Evolutionary conservation across 2,888 invertebrate species (phyloP).

Genomic region (Augiades crinisus): DNA sequence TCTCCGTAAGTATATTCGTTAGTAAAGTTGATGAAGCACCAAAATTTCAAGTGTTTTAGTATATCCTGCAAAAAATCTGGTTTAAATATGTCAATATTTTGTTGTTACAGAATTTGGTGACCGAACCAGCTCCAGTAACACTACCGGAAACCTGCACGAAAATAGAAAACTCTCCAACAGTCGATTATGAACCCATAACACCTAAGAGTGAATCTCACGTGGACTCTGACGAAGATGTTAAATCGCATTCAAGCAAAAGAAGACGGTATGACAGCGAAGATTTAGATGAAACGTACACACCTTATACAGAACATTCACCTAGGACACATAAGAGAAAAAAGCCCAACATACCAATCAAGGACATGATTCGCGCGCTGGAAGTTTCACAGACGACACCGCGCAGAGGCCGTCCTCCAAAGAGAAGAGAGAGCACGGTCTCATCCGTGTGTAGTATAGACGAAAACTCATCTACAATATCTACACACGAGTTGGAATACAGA

Average conservation of each 20-base stretch:
- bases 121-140: conserved; percentile 25
- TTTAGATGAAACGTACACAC: conserved; percentile 70
- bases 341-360: conserved; percentile 63
- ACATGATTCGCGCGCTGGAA: conserved; percentile 67
- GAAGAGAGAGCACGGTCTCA: conserved; percentile 70
- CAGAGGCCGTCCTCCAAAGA: conserved; percentile 80
- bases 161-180: conserved; percentile 46
- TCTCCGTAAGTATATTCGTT: conserved; percentile 45
- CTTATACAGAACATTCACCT: conserved; percentile 52
- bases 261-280: conserved; percentile 62
- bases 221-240: conserved; percentile 68
- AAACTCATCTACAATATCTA: conserved; percentile 60
- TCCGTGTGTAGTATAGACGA: conserved; percentile 69
- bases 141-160: conserved; percentile 39
- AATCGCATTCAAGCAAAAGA: conserved; percentile 46
- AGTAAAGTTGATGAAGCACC: too few relatives aligned
- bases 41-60: too few relatives aligned
- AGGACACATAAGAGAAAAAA: conserved; percentile 62
- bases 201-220: conserved; percentile 66
- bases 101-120: conserved; percentile 11
- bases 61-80: too few relatives aligned
- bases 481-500: conserved; percentile 81
- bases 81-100: too few relatives aligned
- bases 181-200: conserved; percentile 62
- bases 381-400: conserved; percentile 64